Evolutionary conservation across 23 tunicate species (phyloP).

Genomic region (Phallusia fumigata): DNA sequence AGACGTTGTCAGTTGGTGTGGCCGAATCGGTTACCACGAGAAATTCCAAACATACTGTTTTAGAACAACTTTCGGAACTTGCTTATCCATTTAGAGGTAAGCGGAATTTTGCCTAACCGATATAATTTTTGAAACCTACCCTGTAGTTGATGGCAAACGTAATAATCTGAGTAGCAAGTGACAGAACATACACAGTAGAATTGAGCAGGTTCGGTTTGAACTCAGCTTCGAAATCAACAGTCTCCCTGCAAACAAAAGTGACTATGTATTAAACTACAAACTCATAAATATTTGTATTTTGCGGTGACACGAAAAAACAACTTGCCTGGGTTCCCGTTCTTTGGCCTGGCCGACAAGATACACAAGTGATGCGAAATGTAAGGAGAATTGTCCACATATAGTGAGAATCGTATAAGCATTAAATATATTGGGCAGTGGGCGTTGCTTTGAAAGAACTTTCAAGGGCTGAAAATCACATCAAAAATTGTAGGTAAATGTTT

Average conservation of each 20-base stretch:
- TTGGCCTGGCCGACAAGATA: slow-evolving; percentile 75
- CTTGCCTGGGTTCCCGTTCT: slow-evolving; percentile 64
- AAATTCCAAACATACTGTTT: no score
- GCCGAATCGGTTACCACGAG: no score
- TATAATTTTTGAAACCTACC: no score
- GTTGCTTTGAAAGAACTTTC: slow-evolving; percentile 71
- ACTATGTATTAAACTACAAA: not conserved
- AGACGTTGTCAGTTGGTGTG: not conserved
- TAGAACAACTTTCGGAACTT: no score
- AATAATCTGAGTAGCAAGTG: slow-evolving; percentile 86
- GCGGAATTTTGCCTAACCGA: no score
- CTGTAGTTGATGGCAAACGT: slow-evolving; percentile 90
- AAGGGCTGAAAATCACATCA: slow-evolving; percentile 60
- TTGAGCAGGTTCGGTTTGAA: slow-evolving; percentile 91
- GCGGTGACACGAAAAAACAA: not conserved
- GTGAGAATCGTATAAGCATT: slow-evolving; percentile 92
- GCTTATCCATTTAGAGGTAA: no score
- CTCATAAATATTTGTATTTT: not conserved
- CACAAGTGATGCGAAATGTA: slow-evolving; percentile 80
- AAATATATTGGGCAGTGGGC: slow-evolving; percentile 98
- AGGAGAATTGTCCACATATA: slow-evolving; percentile 78
- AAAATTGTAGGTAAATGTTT: no score
- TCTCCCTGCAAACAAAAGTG: slow-evolving; percentile 30
- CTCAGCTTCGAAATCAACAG: slow-evolving; percentile 90
- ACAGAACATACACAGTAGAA: slow-evolving; percentile 91